Percentiles rank a stretch among this genome's conserved stretches.
Conservation (phyloP, 2,888 invertebrate species). For the Leptopterna dolabrata region DNA sequence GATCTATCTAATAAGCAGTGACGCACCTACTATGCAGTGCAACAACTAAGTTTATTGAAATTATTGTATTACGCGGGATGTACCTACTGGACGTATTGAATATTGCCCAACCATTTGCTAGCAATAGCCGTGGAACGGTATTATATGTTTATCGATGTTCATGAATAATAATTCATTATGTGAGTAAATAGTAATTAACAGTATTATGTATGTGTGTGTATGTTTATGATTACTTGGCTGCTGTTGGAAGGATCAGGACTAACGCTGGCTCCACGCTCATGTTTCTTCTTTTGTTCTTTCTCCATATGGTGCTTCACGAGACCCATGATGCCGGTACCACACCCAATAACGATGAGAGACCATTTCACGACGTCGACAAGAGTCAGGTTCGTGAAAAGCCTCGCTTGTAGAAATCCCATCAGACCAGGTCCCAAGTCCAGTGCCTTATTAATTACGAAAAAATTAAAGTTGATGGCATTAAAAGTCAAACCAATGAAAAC, state of each 20-base stretch:
- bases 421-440: conserved; percentile 57
- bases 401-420: conserved; percentile 55
- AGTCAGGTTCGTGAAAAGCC: conserved; percentile 54
- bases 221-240: neutral
- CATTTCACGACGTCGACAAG: conserved; percentile 57
- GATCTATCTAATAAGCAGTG: too few relatives aligned
- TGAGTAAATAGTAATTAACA: too few relatives aligned
- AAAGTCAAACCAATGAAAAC: too few relatives aligned
- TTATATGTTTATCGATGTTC: too few relatives aligned
- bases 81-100: too few relatives aligned
- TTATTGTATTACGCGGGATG: too few relatives aligned
- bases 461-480: neutral
- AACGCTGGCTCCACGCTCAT: conserved; percentile 26
- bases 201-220: too few relatives aligned
- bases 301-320: conserved; percentile 54
- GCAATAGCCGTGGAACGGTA: too few relatives aligned
- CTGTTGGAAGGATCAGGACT: conserved; percentile 23
- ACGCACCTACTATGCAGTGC: too few relatives aligned
- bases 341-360: conserved; percentile 56
- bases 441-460: conserved; percentile 2
- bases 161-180: too few relatives aligned
- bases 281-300: conserved; percentile 36
- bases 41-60: too few relatives aligned
- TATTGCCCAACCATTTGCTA: too few relatives aligned
- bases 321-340: conserved; percentile 42